A percentile compares a stretch with the other conserved stretches of the same genome.
phyloP scores from a whole-genome alignment of 2,113 vertebrate species.

The Nanorana parkeri region DNA sequence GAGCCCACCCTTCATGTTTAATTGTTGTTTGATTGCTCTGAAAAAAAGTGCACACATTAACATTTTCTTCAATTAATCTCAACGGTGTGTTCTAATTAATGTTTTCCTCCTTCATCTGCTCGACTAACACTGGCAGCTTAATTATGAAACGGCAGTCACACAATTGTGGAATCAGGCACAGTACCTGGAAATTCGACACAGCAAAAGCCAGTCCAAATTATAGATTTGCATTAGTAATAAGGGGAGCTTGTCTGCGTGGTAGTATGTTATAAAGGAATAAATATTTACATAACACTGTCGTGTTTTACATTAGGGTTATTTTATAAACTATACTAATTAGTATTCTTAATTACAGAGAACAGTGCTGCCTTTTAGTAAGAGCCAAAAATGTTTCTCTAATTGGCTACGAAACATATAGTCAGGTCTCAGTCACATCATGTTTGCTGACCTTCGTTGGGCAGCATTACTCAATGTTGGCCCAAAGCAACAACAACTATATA shows the following conservation, averaged over 20 bases:
- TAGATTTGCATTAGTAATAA: conserved; percentile 10
- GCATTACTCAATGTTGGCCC: too few relatives aligned
- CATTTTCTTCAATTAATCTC: conserved; percentile 40
- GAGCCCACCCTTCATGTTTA: background rate
- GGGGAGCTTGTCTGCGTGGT: background rate
- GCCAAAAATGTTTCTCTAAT: background rate
- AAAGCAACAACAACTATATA: too few relatives aligned
- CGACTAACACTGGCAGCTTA: conserved; percentile 25
- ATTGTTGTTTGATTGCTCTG: background rate
- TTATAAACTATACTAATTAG: too few relatives aligned
- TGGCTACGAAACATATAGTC: too few relatives aligned
- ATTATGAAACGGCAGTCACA: conserved; percentile 14
- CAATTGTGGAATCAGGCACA: conserved; percentile 1
- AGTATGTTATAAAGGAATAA: background rate
- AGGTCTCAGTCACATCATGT: too few relatives aligned
- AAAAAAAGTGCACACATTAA: conserved; percentile 21
- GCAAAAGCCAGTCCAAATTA: background rate
- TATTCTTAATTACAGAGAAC: background rate
- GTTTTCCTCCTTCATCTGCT: conserved; percentile 38
- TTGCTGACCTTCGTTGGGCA: too few relatives aligned
- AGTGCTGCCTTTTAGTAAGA: background rate
- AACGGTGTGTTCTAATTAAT: conserved; percentile 32
- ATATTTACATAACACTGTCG: background rate
- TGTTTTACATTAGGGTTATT: conserved; percentile 2
- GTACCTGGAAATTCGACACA: background rate